phyloP scores from a whole-genome alignment of 2,888 invertebrate genomes.

The Cryptosula pallasiana region DNA sequence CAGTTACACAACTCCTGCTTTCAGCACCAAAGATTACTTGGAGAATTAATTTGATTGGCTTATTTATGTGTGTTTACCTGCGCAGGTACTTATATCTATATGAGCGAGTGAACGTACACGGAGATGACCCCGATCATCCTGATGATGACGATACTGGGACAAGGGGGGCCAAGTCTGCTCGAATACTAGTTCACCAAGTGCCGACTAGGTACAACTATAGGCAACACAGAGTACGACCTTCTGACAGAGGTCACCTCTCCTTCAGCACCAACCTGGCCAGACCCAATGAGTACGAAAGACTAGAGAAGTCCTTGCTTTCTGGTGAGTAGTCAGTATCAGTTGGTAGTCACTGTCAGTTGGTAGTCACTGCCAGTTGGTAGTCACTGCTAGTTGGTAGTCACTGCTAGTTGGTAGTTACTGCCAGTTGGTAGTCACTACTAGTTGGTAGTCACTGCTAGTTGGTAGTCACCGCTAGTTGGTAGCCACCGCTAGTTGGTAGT shows the following conservation, averaged over 20 bases:
- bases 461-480: too few relatives aligned
- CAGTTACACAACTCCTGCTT: too few relatives aligned
- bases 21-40: too few relatives aligned
- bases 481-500: too few relatives aligned
- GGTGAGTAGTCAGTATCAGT: too few relatives aligned
- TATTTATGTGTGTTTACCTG: conserved; percentile 14
- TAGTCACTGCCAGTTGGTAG: too few relatives aligned
- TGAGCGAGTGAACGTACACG: conserved; percentile 82
- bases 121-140: conserved; percentile 71
- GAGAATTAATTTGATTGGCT: too few relatives aligned
- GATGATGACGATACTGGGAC: conserved; percentile 57
- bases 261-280: conserved; percentile 62
- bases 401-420: too few relatives aligned
- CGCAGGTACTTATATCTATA: conserved; percentile 69
- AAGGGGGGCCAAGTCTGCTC: conserved; percentile 58
- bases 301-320: conserved; percentile 71
- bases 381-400: too few relatives aligned
- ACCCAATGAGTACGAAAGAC: conserved; percentile 68
- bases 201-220: conserved; percentile 72
- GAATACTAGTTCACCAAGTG: conserved; percentile 59
- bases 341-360: too few relatives aligned
- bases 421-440: too few relatives aligned
- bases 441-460: too few relatives aligned
- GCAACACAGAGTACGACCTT: conserved; percentile 64
- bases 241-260: conserved; percentile 61